A percentile compares a stretch with the other conserved stretches of the same genome.
These are phyloP conservation scores for Tupaia tana DNA, from an alignment of 2,113 vertebrate genomes.

Conservation along the genomic window DNA sequence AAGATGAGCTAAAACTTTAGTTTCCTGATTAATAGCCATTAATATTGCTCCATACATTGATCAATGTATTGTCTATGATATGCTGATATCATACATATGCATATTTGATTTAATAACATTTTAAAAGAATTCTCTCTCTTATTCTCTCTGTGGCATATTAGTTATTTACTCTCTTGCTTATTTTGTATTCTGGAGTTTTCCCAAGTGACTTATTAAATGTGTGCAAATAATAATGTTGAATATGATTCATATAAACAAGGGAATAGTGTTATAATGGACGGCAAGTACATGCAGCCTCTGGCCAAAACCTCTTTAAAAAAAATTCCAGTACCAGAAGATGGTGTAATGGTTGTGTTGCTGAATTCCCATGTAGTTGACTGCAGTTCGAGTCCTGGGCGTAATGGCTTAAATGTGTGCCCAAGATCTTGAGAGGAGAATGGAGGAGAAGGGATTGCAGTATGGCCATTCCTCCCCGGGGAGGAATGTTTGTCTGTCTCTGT, in stretches of 20 bases:
- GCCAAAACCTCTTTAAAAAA: no score
- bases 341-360: no score
- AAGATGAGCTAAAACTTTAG: background rate
- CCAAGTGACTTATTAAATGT: conserved; percentile 24
- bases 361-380: no score
- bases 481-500: no score
- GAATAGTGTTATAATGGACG: background rate
- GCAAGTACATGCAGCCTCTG: no score
- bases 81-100: background rate
- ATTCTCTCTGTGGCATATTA: background rate
- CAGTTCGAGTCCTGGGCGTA: no score
- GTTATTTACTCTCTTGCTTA: conserved; percentile 15
- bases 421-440: no score
- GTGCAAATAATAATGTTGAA: background rate
- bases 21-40: background rate
- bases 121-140: background rate
- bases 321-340: no score
- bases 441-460: no score
- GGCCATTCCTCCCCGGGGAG: no score
- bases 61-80: background rate
- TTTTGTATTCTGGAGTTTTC: conserved; percentile 21
- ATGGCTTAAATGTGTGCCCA: no score
- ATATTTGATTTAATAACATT: background rate
- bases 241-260: conserved; percentile 3
- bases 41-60: background rate